Evolutionary conservation across 2,113 vertebrate genomes (phyloP), one percentile per base, ranked within the genome.

Genomic region (Odocoileus hemionus): DNA sequence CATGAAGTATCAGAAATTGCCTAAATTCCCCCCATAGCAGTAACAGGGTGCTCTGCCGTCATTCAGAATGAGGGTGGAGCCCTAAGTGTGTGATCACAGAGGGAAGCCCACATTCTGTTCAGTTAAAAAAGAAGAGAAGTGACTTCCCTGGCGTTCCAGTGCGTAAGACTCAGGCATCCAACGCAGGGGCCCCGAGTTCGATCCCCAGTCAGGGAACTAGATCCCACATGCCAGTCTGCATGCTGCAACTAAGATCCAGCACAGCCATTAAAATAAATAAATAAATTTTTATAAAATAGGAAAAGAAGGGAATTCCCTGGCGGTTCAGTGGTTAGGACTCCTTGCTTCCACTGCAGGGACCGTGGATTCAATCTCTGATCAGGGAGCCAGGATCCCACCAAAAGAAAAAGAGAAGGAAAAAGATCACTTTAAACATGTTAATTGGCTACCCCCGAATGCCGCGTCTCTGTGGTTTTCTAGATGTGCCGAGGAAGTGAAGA

Each of bases 401-500:
- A 47, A 78, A 78, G 39, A 47, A 78, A 78, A 30, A 26, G 39
- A 14, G 13, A n/a, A 52, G 30, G 25, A 55, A 10, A 89, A 89
- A 7, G 16, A 12, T 43, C 1, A 47, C 80, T 8, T 43, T 43
- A 39, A 84, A 76, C 21, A 45, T 26, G 16, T 19, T 21, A 14
- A 13, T 25, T 5, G 25, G 45, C 52, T 33, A 0, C 11, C 36
- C 26, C 17, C 25, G 1, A 21, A 36, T 7, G 15, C 93, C 52
- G 26, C 26, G 78, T 80, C 74, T 76, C 5, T 23, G 7, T 89
- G 84, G 28, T 94, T 95, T 79, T 28, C 16, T 93, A 99, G 99
- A 96, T 99, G 99, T 96, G 99, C 99, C 0, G 99, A 99, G 97
- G 99, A 99, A 95, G 98, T 99, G 97, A 99, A 99, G 98, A 98